phyloP scores from a whole-genome alignment of 1,140 invertebrate genomes.

The Drosophila lacteicornis region DNA sequence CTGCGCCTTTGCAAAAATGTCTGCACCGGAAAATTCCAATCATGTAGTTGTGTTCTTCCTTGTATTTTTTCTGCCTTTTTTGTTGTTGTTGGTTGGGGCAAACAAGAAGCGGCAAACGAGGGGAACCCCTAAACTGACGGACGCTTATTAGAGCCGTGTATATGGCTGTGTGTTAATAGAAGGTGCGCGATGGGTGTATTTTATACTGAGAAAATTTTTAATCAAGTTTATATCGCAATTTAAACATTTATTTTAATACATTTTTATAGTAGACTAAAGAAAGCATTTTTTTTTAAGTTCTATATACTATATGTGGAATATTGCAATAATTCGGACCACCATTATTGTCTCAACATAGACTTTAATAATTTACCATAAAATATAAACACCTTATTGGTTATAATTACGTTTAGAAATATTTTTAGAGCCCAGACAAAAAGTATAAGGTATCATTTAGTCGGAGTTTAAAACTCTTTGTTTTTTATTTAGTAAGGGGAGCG shows the following conservation, averaged over 20 bases:
- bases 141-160: conserved; percentile 67
- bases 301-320: too few relatives aligned
- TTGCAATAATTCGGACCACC: too few relatives aligned
- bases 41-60: conserved; percentile 61
- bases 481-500: neutral
- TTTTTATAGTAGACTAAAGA: too few relatives aligned
- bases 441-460: neutral
- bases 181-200: neutral
- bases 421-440: neutral
- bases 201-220: too few relatives aligned
- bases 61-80: conserved; percentile 8
- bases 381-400: too few relatives aligned
- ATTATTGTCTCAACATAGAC: too few relatives aligned
- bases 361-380: too few relatives aligned
- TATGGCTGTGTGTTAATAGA: conserved; percentile 6
- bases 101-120: conserved; percentile 39
- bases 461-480: neutral
- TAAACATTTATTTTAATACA: too few relatives aligned
- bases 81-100: conserved; percentile 55
- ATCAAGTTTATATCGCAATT: too few relatives aligned
- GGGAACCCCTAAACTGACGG: conserved; percentile 45
- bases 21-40: conserved; percentile 83
- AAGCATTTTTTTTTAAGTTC: too few relatives aligned
- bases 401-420: too few relatives aligned
- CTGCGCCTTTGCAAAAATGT: conserved; percentile 68